Evolutionary conservation across 92 coral and sea anemone genomes (phyloP).

Genomic region (Chrysogorgia sp.): DNA sequence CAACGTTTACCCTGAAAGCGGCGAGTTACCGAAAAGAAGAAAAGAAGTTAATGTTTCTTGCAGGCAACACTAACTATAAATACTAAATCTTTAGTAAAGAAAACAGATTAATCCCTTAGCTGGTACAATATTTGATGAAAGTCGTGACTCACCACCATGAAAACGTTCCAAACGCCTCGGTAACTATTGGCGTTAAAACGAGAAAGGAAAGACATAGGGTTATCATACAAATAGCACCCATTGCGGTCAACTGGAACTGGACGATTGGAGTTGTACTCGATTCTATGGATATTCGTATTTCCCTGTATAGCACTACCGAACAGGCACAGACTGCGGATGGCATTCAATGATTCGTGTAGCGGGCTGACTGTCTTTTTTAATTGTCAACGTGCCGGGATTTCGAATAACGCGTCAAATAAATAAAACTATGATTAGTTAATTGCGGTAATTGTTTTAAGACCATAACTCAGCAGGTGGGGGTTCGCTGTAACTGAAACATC

Average conservation of each 20-base stretch:
- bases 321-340: conserved; percentile 1
- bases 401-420: conserved; percentile 30
- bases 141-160: conserved; percentile 29
- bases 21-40: background rate
- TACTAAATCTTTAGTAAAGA: conserved; percentile 9
- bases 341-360: conserved; percentile 18
- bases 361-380: conserved; percentile 36
- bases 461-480: conserved; percentile 16
- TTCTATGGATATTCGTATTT: background rate
- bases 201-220: conserved; percentile 12
- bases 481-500: conserved; percentile 23
- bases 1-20: background rate
- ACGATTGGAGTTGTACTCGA: background rate
- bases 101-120: background rate
- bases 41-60: background rate
- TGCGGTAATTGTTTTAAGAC: conserved; percentile 41
- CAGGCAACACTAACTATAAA: background rate
- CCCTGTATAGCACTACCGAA: background rate
- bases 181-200: conserved; percentile 14
- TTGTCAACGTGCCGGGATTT: conserved; percentile 31
- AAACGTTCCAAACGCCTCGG: background rate
- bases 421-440: conserved; percentile 48
- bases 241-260: background rate
- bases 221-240: conserved; percentile 12
- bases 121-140: conserved; percentile 1